Percentiles rank a stretch among this genome's conserved stretches.
phyloP scores from a whole-genome alignment of 2,797 vertebrate species.

The Aeoliscus strigatus region DNA sequence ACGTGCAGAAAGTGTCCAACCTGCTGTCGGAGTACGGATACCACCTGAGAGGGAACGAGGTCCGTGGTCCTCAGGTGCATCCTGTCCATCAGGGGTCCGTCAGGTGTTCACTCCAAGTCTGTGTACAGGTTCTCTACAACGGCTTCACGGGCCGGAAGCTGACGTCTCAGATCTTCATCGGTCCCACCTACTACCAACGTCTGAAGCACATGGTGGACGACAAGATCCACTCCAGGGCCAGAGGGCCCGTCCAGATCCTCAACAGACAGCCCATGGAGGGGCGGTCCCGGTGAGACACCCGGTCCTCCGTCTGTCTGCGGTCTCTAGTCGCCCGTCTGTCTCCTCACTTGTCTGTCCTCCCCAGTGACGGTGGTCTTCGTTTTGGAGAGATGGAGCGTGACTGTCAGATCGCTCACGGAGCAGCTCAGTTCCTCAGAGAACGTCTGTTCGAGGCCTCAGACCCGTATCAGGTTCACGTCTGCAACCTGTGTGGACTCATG shows the following conservation, averaged over 20 bases:
- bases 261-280: conserved; percentile 99
- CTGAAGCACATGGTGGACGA: conserved; percentile 99
- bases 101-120: too few relatives aligned
- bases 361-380: conserved; percentile 92
- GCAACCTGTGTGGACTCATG: conserved; percentile 97
- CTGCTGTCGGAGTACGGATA: conserved; percentile 95
- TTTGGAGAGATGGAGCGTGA: conserved; percentile 99
- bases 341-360: background rate
- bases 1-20: conserved; percentile 97
- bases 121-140: conserved; percentile 90
- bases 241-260: conserved; percentile 96
- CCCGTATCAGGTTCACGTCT: conserved; percentile 96
- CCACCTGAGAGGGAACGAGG: conserved; percentile 94
- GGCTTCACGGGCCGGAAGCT: conserved; percentile 97
- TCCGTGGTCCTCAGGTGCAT: conserved; percentile 31
- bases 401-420: conserved; percentile 98
- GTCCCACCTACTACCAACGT: conserved; percentile 96
- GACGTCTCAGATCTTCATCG: conserved; percentile 98
- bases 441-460: conserved; percentile 96
- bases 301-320: background rate
- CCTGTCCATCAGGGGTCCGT: too few relatives aligned
- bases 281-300: conserved; percentile 84
- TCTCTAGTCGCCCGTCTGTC: too few relatives aligned
- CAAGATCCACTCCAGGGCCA: conserved; percentile 95
- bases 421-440: conserved; percentile 93